phyloP scores from a whole-genome alignment of 2,888 invertebrate species.

The Ditula angustiorana region DNA sequence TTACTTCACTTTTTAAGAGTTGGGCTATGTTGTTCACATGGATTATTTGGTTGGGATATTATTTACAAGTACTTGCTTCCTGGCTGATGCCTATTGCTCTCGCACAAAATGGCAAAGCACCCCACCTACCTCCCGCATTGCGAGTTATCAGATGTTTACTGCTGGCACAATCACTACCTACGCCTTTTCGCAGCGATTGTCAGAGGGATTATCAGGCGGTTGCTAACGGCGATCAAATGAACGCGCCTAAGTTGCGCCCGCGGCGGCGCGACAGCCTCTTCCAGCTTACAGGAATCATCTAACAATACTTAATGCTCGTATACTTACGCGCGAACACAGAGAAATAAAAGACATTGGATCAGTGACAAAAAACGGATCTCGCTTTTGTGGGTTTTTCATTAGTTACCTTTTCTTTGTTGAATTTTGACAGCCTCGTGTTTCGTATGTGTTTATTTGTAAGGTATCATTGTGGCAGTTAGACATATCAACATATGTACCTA shows the following conservation, averaged over 20 bases:
- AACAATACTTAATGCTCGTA: conserved; percentile 62
- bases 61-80: too few relatives aligned
- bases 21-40: too few relatives aligned
- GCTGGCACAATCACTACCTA: background rate
- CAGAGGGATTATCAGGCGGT: conserved; percentile 63
- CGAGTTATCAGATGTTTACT: background rate
- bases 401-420: conserved; percentile 1
- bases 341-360: conserved; percentile 42
- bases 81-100: too few relatives aligned
- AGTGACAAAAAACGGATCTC: conserved; percentile 40
- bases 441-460: conserved; percentile 22
- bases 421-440: conserved; percentile 12
- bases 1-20: too few relatives aligned
- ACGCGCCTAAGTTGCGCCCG: conserved; percentile 67
- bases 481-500: too few relatives aligned
- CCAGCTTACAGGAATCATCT: conserved; percentile 63
- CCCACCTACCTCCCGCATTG: background rate
- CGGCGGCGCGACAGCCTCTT: conserved; percentile 75
- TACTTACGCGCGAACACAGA: conserved; percentile 46
- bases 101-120: background rate
- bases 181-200: conserved; percentile 53
- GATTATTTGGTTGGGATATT: too few relatives aligned
- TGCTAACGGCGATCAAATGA: conserved; percentile 78
- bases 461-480: background rate
- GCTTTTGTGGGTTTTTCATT: conserved; percentile 31